Evolutionary conservation across 2,888 invertebrate genomes (phyloP), one percentile per base, ranked within the genome.

Genomic region (Trimorus sp.): DNA sequence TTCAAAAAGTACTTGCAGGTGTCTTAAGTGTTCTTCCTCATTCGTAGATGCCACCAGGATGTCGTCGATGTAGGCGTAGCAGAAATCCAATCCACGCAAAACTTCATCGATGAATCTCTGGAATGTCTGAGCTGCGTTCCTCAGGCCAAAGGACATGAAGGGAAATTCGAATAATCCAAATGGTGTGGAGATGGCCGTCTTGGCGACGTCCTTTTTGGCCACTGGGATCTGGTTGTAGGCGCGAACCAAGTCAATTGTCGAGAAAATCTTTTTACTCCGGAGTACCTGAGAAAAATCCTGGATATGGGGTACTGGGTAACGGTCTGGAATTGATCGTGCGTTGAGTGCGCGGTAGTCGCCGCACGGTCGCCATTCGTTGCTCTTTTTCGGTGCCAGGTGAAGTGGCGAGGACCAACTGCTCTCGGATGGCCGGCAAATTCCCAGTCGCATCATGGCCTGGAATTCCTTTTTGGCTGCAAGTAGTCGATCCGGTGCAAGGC

Each of bases 101-200:
- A 84, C 69, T 49, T 85, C 82, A 70, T 87, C 86, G 0, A 88
- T 26, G 56, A 85, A 87, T 0, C 82, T 42, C 37, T 79, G 85
- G 36, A 88, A 88, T 0, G 87, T 87, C 37, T 85, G 84, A 1
- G 84, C 83, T 0, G 87, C 86, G 58, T 89, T 90, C 0, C 86
- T 70, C 0, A 89, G 78, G 3, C 88, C 88, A 53, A 89, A 88
- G 0, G 85, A 73, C 89, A 89, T 89, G 7, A 62, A 48, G 0
- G 79, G 51, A 51, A 85, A 88, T 60, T 90, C 89, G 51, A 84
- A 90, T 1, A 89, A 75, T 7, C 88, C 88, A 63, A 89, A 89
- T 0, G 89, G 89, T 7, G 88, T 89, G 0, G 70, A 86, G 4
- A 89, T 84, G 26, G 79, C 79, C 1, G 79, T 79, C n/a, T 79